Evolutionary conservation across 23 tunicate species (phyloP), one percentile per base, ranked within the genome.

Genomic region (Styela clava): DNA sequence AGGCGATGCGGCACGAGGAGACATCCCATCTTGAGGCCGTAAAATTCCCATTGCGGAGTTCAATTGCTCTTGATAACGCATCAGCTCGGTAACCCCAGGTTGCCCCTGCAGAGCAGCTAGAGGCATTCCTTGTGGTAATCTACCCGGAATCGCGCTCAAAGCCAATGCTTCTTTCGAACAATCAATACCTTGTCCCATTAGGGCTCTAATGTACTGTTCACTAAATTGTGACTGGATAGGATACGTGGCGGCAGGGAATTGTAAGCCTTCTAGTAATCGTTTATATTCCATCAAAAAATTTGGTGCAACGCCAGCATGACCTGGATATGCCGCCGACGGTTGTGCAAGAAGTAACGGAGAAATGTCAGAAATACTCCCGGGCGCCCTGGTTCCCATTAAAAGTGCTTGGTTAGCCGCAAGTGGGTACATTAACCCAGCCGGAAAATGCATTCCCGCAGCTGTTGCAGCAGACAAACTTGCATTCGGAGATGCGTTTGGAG

Each of bases 31-130:
- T 21, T 1, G 65, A 27, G 81, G 67, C 21, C 81, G 64, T 23
- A 76, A 44, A 9, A 76, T 22, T 12, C 81, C 81, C 65, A 52
- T 52, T 25, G 81, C 81, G 64, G 64, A 25, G 7, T 26, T 28
- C 0, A 36, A 44, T 22, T 76, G 81, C 44, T 76, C 81, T n/a
- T 68, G 81, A 64, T 76, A 76, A 20, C 81, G 81, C 44, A 76
- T 22, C 0, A 76, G 27, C 25, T 24, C 36, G 24, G 31, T 22
- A 1, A 30, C 31, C 24, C 32, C 81, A 7, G 81, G 31, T 29
- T 36, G 81, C 21, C n/a, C 67, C 56, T 44, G 56, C 12, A 44
- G 12, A 5, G 56, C 56, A 16, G 81, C 81, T 27, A 76, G 64
- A 5, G 81, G 37, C 16, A 76, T 51, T 23, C 65, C 81, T 16